A percentile compares a stretch with the other conserved stretches of the same genome.
Evolutionary conservation across 2,113 vertebrate genomes (phyloP).

Genomic region (Tragelaphus scriptus): DNA sequence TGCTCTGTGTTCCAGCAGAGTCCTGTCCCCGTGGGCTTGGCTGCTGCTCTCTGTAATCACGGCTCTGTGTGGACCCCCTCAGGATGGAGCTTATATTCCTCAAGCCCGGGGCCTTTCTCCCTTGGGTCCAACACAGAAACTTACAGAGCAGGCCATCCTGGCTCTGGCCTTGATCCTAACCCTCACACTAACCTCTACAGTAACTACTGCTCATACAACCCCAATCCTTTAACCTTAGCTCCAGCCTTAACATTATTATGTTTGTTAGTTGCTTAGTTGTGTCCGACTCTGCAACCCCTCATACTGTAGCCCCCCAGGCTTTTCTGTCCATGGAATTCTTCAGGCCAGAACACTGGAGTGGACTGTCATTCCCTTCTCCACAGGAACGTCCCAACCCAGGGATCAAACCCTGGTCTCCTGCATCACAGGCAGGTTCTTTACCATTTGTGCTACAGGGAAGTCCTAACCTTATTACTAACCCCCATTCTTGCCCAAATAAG

Average conservation of each 20-base stretch:
- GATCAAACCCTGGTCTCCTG: background rate
- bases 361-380: background rate
- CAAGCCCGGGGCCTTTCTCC: background rate
- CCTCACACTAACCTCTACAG: background rate
- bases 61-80: background rate
- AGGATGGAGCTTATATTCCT: background rate
- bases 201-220: background rate
- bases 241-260: background rate
- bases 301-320: rapidly evolving
- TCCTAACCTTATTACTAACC: background rate
- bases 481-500: background rate
- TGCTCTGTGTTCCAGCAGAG: background rate
- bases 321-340: background rate
- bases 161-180: background rate
- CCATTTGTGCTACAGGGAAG: background rate
- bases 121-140: background rate
- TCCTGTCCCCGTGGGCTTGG: background rate
- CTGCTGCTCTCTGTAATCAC: background rate
- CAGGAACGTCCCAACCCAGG: background rate
- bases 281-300: background rate
- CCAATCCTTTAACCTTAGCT: background rate
- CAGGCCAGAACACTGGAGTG: background rate
- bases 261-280: background rate
- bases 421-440: background rate
- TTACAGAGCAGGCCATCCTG: background rate